Conservation (phyloP, 2,888 invertebrate species). For the Coremacera marginata region DNA sequence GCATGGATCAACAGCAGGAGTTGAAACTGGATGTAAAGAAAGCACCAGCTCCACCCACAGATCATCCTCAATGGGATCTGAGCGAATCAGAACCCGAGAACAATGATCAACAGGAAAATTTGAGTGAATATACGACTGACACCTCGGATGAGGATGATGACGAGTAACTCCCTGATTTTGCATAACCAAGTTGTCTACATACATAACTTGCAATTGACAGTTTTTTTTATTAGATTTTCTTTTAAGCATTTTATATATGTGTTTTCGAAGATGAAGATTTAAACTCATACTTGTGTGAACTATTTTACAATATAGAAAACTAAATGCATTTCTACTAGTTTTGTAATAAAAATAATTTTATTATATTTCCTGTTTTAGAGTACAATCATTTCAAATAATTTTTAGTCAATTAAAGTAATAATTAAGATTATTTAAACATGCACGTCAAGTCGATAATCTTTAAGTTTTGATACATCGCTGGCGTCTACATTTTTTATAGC, state of each 20-base stretch:
- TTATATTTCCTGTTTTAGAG: conserved; percentile 52
- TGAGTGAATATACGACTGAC: conserved; percentile 77
- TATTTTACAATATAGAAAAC: conserved; percentile 15
- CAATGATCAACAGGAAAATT: conserved; percentile 74
- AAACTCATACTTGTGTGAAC: conserved; percentile 12
- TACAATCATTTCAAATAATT: conserved; percentile 50
- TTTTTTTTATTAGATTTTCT: conserved; percentile 28
- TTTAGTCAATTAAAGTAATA: conserved; percentile 50
- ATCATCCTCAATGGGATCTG: conserved; percentile 98
- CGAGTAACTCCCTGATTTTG: conserved; percentile 50
- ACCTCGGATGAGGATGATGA: conserved; percentile 74
- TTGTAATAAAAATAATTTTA: conserved; percentile 62
- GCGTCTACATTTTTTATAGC: background rate
- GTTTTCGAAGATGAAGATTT: conserved; percentile 16
- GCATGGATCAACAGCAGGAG: conserved; percentile 95
- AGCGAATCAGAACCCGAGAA: conserved; percentile 89
- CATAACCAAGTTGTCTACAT: background rate
- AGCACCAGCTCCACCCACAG: conserved; percentile 89
- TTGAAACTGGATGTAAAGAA: conserved; percentile 98
- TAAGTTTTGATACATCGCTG: background rate
- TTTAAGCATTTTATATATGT: conserved; percentile 18
- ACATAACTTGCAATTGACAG: conserved; percentile 17
- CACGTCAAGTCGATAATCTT: conserved; percentile 1
- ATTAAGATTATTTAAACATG: conserved; percentile 37
- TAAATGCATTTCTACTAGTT: conserved; percentile 61